Conservation (phyloP, 1,140 invertebrate genomes). For the Hylyphantes graminicola region DNA sequence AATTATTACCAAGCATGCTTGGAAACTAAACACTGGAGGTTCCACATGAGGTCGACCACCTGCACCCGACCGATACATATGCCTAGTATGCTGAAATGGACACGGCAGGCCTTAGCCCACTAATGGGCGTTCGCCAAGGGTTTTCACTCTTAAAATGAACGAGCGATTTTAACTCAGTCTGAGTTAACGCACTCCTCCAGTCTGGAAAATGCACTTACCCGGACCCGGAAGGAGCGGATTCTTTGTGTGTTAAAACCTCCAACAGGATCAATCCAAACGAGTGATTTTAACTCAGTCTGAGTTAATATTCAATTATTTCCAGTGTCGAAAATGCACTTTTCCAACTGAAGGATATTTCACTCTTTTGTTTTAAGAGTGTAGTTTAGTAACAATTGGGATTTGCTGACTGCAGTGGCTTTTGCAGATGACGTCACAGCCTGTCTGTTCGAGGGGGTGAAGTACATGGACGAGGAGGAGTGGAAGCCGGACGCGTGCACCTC, state of each 20-base stretch:
- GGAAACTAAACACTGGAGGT: no score
- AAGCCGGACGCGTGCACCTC: conserved; percentile 75
- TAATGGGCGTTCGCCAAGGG: no score
- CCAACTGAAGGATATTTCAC: no score
- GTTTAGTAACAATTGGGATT: neutral
- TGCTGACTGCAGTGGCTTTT: neutral
- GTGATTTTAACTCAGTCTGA: neutral
- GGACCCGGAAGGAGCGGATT: neutral
- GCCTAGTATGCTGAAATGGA: neutral
- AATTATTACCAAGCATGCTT: no score
- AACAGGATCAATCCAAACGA: neutral
- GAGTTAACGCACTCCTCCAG: neutral
- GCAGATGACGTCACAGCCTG: conserved; percentile 56
- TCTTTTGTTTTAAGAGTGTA: neutral
- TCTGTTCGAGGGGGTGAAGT: conserved; percentile 69
- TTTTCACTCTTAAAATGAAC: no score
- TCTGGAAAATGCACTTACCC: neutral
- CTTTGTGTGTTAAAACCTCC: neutral
- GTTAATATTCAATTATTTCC: no score
- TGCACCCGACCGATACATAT: no score
- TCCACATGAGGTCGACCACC: no score
- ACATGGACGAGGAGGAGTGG: conserved; percentile 75
- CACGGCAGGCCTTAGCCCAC: no score
- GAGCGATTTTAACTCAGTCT: neutral
- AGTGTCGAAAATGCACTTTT: no score